These are phyloP conservation scores for Lasioglossum oenotherae DNA, from an alignment of 2,888 invertebrate species.

Conservation along the genomic window DNA sequence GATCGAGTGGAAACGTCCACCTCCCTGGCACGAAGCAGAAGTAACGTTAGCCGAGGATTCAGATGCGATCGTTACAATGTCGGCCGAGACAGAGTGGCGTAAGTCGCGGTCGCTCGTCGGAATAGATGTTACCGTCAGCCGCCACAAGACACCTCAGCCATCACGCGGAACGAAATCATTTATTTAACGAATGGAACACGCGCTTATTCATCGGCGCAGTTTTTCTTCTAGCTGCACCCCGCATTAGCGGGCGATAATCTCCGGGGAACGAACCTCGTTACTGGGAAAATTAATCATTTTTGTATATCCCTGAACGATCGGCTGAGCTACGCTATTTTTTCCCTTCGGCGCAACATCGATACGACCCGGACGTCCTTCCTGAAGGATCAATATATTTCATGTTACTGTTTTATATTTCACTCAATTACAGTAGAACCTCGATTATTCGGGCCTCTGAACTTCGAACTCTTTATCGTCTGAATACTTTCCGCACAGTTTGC, in stretches of 20 bases:
- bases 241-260: conserved; percentile 65
- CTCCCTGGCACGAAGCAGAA: conserved; percentile 54
- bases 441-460: no score
- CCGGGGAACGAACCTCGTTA: background rate
- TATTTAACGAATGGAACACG: conserved; percentile 77
- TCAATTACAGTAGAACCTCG: no score
- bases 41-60: conserved; percentile 64
- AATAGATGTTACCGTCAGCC: conserved; percentile 77
- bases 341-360: background rate
- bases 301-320: background rate
- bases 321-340: background rate
- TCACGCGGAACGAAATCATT: conserved; percentile 79
- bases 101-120: conserved; percentile 72
- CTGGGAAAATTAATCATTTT: background rate
- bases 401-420: no score
- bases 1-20: conserved; percentile 51
- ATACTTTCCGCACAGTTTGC: no score
- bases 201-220: conserved; percentile 64
- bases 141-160: conserved; percentile 77
- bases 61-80: conserved; percentile 67
- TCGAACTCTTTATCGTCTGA: no score
- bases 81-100: conserved; percentile 62
- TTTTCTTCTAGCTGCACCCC: conserved; percentile 54
- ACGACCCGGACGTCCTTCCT: background rate
- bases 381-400: no score